phyloP scores from a whole-genome alignment of 2,113 vertebrate genomes.

The Puffinus mauretanicus region DNA sequence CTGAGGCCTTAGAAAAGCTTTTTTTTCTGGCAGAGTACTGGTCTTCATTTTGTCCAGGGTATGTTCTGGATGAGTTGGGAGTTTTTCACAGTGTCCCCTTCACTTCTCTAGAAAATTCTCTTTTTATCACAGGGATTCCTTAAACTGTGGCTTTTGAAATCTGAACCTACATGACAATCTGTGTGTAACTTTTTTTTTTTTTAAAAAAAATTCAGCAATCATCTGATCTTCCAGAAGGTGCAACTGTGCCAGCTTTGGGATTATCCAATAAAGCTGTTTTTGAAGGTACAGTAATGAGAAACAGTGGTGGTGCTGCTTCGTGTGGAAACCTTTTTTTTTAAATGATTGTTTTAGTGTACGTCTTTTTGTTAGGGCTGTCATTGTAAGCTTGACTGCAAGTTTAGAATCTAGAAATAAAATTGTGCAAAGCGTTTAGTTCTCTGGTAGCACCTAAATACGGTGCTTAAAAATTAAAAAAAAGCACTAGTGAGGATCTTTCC shows the following conservation, averaged over 20 bases:
- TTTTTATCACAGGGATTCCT: background rate
- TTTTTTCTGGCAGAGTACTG: background rate
- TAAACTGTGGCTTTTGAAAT: background rate
- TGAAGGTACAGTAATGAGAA: conserved; percentile 79
- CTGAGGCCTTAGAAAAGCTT: background rate
- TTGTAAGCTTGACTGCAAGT: background rate
- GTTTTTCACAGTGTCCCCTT: background rate
- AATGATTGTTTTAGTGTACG: background rate
- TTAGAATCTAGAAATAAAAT: background rate
- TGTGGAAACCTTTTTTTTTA: background rate
- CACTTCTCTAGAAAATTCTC: background rate
- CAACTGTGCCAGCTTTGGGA: conserved; percentile 93
- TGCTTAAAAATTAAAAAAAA: background rate
- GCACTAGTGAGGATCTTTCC: background rate
- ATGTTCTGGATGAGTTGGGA: background rate
- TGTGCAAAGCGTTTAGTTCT: background rate
- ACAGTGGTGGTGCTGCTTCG: background rate
- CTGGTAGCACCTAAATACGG: background rate
- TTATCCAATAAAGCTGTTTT: conserved; percentile 98
- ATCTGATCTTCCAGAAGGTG: conserved; percentile 87
- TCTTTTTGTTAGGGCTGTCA: background rate
- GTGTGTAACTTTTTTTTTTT: background rate
- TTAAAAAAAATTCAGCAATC: conserved; percentile 65
- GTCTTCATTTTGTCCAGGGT: background rate
- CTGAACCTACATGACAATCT: background rate